Base-by-base conservation (phyloP, 1,140 invertebrate genomes). In the Cyclargus thomasi region DNA sequence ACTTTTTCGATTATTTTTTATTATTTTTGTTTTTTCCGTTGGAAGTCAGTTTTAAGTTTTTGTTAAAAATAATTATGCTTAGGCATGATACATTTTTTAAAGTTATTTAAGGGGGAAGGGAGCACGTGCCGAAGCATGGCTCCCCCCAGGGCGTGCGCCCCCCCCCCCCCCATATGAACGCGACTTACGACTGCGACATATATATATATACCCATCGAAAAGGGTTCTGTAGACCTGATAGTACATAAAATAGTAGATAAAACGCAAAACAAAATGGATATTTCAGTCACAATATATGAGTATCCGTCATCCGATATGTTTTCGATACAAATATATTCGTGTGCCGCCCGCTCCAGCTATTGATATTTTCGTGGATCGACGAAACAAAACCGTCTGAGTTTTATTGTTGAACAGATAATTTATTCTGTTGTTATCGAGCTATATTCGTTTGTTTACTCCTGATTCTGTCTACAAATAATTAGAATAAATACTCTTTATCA, bases 351-450 rank as follows among this genome's bases (percentile, higher is more conserved):
- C 39, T 47, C 39, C 11, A 8, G 39, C 14, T 47, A 47, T 47
- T 47, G 39, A 47, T 47, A 16, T 16, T 47, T 47, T 47, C 39
- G 10, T 16, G 1, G 29, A 7, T 29, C 29, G 39, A 47, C 10
- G 14, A 47, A 8, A 47, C 39, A 47, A 8, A 47, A 1, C 39
- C 39, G 39, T 16, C 39, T 47, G 39, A 47, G 11, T 47, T 47
- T 47, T 47, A 47, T 47, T 47, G 39, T 47, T 47, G 39, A 8
- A 47, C 39, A 47, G 39, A 47, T 47, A 47, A 47, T 47, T 47
- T 47, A 47, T 47, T 47, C 39, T 47, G 39, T 47, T 16, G 39
- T 47, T 47, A 47, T 47, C 8, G 39, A 16, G 11, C 1, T 5
- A 29, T 29, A 8, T 47, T 47, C 39, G 39, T 47, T 47, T 47